A percentile compares a stretch with the other conserved stretches of the same genome.
Evolutionary conservation across 2,113 vertebrate genomes (phyloP).

Genomic region (Hypomesus transpacificus): DNA sequence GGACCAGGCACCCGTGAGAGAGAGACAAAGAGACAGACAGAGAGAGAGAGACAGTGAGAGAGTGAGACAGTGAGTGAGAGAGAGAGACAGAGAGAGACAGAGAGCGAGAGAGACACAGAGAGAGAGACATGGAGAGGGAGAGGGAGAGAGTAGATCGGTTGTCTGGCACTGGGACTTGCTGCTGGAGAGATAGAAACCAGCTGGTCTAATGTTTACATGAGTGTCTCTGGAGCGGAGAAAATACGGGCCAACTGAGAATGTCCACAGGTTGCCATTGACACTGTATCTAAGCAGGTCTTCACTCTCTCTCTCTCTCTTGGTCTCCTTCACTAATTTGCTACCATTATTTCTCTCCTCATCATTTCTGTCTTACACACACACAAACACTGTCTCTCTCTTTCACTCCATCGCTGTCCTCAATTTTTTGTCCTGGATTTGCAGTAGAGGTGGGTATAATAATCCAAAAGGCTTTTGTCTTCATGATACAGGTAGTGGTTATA

Average conservation of each 20-base stretch:
- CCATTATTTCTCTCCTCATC: not conserved
- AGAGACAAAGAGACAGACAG: not conserved
- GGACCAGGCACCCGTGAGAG: not conserved
- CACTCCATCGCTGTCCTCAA: not conserved
- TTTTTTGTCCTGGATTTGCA: not conserved
- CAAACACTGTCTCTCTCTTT: conserved; percentile 2
- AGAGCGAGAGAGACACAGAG: not conserved
- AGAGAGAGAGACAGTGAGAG: not conserved
- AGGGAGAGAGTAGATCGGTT: not conserved
- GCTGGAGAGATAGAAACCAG: no score
- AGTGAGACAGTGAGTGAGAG: not conserved
- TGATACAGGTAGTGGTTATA: no score
- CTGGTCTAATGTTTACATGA: no score
- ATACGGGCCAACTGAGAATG: no score
- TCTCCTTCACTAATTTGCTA: not conserved
- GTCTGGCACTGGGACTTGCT: no score
- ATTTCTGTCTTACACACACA: not conserved
- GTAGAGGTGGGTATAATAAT: no score
- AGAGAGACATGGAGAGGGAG: not conserved
- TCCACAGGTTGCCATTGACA: no score
- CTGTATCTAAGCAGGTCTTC: not conserved
- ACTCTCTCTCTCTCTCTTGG: conserved; percentile 11
- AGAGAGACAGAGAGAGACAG: not conserved
- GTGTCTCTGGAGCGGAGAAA: no score
- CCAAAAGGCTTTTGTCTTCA: no score